phyloP scores from a whole-genome alignment of 2,113 vertebrate species.

The Plectropomus leopardus region DNA sequence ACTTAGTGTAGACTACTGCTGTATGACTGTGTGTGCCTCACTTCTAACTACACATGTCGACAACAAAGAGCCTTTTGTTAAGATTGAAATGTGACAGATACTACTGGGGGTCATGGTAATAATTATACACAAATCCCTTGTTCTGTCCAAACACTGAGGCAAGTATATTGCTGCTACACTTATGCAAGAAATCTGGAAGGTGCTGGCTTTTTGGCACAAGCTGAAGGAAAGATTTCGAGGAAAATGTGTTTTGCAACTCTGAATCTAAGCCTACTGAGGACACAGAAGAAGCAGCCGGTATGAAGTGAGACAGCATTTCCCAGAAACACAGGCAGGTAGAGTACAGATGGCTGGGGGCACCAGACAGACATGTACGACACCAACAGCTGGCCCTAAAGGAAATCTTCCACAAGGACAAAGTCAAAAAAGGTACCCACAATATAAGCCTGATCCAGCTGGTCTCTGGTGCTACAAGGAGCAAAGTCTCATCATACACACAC shows the following conservation, averaged over 20 bases:
- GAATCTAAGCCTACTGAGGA: neutral
- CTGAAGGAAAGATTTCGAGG: neutral
- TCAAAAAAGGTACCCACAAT: constrained; percentile 13
- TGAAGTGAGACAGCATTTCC: constrained; percentile 2
- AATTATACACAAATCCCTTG: neutral
- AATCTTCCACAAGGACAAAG: constrained; percentile 15
- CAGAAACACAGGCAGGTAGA: neutral
- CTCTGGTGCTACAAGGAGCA: neutral
- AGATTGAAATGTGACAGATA: no score
- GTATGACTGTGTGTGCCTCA: no score
- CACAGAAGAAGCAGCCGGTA: neutral
- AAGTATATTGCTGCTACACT: neutral
- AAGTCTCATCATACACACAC: constrained; percentile 3
- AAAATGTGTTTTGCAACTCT: neutral
- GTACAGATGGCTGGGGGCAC: neutral
- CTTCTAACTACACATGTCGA: no score
- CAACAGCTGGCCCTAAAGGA: neutral
- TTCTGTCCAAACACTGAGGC: neutral
- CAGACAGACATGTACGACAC: neutral
- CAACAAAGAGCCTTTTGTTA: no score
- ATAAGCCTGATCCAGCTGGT: constrained; percentile 46
- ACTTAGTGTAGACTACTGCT: no score
- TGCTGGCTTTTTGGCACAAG: neutral
- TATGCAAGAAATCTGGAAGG: neutral
- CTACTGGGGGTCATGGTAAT: no score